phyloP scores from a whole-genome alignment of 2,888 invertebrate genomes.

The Sycophila texana region DNA sequence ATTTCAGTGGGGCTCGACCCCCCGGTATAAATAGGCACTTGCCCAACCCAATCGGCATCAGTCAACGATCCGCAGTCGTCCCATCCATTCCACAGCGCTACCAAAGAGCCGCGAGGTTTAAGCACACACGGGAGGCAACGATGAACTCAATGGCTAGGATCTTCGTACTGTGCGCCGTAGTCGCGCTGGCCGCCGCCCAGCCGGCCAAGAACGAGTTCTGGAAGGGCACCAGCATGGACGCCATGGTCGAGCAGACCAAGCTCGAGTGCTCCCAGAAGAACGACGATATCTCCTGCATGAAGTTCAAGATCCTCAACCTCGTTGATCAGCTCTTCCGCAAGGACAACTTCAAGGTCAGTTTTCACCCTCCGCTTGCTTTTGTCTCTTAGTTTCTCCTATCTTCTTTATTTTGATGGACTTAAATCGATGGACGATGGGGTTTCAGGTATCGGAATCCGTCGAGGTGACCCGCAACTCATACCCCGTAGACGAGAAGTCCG shows the following conservation, averaged over 20 bases:
- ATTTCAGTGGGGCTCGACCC: conserved; percentile 52
- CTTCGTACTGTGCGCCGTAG: conserved; percentile 74
- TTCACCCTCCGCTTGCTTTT: neutral
- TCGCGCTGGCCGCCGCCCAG: conserved; percentile 80
- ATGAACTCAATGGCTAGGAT: conserved; percentile 63
- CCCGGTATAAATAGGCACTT: conserved; percentile 73
- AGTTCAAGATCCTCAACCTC: conserved; percentile 88
- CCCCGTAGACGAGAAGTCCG: conserved; percentile 79
- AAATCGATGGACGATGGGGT: neutral
- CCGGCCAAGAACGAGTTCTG: conserved; percentile 82
- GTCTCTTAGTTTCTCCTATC: neutral
- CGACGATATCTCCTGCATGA: conserved; percentile 88
- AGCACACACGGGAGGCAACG: conserved; percentile 19
- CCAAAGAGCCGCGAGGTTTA: conserved; percentile 21
- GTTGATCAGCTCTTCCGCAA: conserved; percentile 87
- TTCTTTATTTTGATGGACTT: neutral
- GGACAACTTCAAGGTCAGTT: conserved; percentile 84
- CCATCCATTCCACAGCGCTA: conserved; percentile 24
- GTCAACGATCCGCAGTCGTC: conserved; percentile 68
- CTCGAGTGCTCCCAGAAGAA: conserved; percentile 85
- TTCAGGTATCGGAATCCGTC: conserved; percentile 84
- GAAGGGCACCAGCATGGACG: conserved; percentile 84
- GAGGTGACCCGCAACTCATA: conserved; percentile 85
- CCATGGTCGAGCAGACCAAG: conserved; percentile 86
- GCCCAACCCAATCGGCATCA: conserved; percentile 71